Base-by-base conservation (phyloP, 2,797 vertebrate species). In the Gobio occitaniae region DNA sequence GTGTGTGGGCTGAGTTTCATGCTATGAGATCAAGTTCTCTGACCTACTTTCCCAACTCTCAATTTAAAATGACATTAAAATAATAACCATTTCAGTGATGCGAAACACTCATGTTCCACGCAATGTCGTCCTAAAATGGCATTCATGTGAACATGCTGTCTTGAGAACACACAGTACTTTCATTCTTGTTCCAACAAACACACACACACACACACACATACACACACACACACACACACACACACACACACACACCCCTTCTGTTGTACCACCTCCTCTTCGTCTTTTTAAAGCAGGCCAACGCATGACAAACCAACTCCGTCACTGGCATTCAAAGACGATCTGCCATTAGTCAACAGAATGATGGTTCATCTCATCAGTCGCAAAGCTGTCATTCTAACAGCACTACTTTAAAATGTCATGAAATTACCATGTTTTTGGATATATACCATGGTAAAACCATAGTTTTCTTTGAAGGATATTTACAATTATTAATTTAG, bases 161-260 rank as follows among this genome's bases (percentile, higher is more conserved):
- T 70, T 78, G 80, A 41, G 76, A 86, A 84, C 72, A 25, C 71
- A 77, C n/a, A 54, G 48, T 71, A 50, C 76, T 71, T 48, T 80
- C 17, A 76, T 38, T 76, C 56, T 59, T 13, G n/a, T 66, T 66
- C 84, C 54, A 68, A 78, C 83, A 72, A 48, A 80, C 59, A 59
- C 65, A 70, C 68, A 85, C 77, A 78, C 78, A 68, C 70, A 81
- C 75, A 77, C 16, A 32, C 29, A n/a, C n/a, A n/a, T n/a, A 78
- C 83, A 72, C 38, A 80, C 59, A 59, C 65, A 70, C 68, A 85
- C 77, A 78, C 78, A 68, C 70, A 81, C 75, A 77, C 16, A 32
- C 32, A 59, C 65, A 70, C 68, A 85, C 77, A 78, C 78, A 68
- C 70, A 81, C 75, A 77, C 16, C 47, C 83, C 80, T 86, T 79